These are phyloP conservation scores for Aphelinus atriplicis DNA, from an alignment of 1,140 invertebrate genomes.

Conservation along the genomic window DNA sequence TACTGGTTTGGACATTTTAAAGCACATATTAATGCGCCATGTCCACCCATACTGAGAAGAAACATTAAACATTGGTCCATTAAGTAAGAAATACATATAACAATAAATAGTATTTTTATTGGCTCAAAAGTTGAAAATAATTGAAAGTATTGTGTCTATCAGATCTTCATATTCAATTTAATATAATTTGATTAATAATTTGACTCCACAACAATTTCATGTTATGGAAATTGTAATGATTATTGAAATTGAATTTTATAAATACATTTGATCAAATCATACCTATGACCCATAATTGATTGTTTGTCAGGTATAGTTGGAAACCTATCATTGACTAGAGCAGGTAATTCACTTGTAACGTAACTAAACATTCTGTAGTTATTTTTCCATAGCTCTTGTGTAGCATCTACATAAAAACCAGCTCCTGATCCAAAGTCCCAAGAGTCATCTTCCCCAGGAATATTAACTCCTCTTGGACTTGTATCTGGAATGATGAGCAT, in stretches of 20 bases:
- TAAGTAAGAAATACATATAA: neutral
- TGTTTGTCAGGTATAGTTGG: slow-evolving; percentile 70
- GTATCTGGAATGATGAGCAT: slow-evolving; percentile 95
- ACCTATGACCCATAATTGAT: slow-evolving; percentile 90
- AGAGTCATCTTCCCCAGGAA: slow-evolving; percentile 88
- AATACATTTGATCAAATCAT: slow-evolving; percentile 37
- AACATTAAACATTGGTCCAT: slow-evolving; percentile 15
- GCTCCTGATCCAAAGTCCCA: slow-evolving; percentile 97
- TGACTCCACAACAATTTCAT: too few relatives aligned
- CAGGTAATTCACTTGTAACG: slow-evolving; percentile 88
- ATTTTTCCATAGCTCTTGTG: slow-evolving; percentile 88
- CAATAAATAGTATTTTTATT: too few relatives aligned
- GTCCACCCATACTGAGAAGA: slow-evolving; percentile 90
- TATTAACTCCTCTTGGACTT: slow-evolving; percentile 89
- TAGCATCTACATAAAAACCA: slow-evolving; percentile 96
- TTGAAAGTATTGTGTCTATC: slow-evolving; percentile 4
- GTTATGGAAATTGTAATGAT: neutral
- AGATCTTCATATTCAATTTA: too few relatives aligned
- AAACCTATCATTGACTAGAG: slow-evolving; percentile 81
- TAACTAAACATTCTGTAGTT: slow-evolving; percentile 98
- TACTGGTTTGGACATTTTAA: slow-evolving; percentile 93
- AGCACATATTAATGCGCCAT: slow-evolving; percentile 92
- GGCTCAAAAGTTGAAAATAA: too few relatives aligned
- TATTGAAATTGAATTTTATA: neutral
- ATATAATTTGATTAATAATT: too few relatives aligned